Evolutionary conservation across 2,797 vertebrate species (phyloP).

Genomic region (Amblyopsis hoosieri): DNA sequence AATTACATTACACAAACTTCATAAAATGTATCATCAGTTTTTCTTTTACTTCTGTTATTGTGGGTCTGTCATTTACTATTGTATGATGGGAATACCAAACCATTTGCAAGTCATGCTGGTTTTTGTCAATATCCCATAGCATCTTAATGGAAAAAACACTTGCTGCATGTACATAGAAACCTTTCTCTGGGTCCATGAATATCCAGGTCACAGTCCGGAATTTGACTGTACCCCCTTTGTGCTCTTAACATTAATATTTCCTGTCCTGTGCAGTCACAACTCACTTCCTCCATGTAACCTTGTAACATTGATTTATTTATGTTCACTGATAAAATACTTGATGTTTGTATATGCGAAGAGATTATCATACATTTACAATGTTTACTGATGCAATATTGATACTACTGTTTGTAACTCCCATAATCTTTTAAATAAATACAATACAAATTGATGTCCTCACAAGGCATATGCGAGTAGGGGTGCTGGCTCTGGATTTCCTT

Average conservation of each 20-base stretch:
- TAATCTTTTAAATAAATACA: background rate
- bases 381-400: background rate
- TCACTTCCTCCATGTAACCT: constrained; percentile 12
- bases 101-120: constrained; percentile 54
- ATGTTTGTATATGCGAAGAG: no score
- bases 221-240: constrained; percentile 23
- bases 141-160: constrained; percentile 64
- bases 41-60: constrained; percentile 12
- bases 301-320: constrained; percentile 2
- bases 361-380: background rate
- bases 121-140: constrained; percentile 44
- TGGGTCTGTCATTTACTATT: no score
- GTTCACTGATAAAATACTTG: constrained; percentile 22
- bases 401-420: background rate
- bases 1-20: no score
- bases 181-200: no score
- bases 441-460: background rate
- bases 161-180: constrained; percentile 14
- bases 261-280: constrained; percentile 23
- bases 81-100: constrained; percentile 51
- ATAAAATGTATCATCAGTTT: background rate
- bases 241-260: constrained; percentile 25
- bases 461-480: no score
- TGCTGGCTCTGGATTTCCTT: background rate
- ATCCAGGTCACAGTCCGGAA: constrained; percentile 1